Conservation (phyloP, 2,888 invertebrate genomes). For the Plemyria rubiginata region DNA sequence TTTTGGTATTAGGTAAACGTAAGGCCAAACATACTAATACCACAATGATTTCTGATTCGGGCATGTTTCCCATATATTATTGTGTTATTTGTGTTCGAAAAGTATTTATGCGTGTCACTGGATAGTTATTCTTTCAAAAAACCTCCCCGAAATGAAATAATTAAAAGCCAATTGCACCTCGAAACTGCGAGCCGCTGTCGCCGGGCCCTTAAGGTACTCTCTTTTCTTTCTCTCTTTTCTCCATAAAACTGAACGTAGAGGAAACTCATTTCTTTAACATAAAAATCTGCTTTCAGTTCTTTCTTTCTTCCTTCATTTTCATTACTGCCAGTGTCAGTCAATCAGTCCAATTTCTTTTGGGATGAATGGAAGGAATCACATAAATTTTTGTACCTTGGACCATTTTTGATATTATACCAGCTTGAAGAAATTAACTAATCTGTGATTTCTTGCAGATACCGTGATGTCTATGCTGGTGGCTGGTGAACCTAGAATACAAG, state of each 20-base stretch:
- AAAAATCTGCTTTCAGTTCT: conserved; percentile 11
- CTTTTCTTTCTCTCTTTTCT: too few relatives aligned
- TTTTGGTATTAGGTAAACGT: too few relatives aligned
- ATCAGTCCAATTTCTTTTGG: conserved; percentile 19
- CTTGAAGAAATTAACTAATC: conserved; percentile 8
- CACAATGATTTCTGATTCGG: too few relatives aligned
- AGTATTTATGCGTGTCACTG: too few relatives aligned
- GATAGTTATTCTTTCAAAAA: too few relatives aligned
- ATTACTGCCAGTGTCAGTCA: conserved; percentile 31
- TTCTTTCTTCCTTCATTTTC: conserved; percentile 16
- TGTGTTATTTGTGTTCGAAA: too few relatives aligned
- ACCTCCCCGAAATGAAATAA: too few relatives aligned
- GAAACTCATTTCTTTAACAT: conserved; percentile 7
- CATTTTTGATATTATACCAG: conserved; percentile 17
- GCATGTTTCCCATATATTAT: too few relatives aligned
- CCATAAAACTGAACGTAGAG: background rate
- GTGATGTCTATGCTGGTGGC: conserved; percentile 50
- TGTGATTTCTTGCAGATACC: conserved; percentile 23
- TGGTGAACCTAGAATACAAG: conserved; percentile 50
- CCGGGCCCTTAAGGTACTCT: too few relatives aligned
- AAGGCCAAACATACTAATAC: too few relatives aligned
- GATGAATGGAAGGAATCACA: conserved; percentile 24
- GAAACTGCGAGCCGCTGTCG: too few relatives aligned
- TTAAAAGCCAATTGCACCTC: too few relatives aligned
- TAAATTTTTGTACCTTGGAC: conserved; percentile 35